phyloP scores from a whole-genome alignment of 2,888 invertebrate species.

The Tipula helvola region DNA sequence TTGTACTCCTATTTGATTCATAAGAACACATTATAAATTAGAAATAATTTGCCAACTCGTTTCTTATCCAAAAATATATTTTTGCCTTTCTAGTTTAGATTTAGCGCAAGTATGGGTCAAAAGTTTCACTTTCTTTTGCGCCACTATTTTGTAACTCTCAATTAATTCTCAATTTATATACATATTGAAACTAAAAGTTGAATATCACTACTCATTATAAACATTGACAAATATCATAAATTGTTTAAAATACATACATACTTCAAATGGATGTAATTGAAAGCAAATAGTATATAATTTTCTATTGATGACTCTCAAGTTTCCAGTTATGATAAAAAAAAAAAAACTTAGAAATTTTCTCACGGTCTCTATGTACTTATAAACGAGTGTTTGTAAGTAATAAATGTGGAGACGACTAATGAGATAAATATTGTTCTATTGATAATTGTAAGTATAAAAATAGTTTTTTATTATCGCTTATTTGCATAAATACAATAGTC shows the following conservation, averaged over 20 bases:
- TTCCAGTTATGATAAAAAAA: background rate
- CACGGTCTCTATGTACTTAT: background rate
- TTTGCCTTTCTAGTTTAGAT: no score
- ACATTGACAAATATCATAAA: background rate
- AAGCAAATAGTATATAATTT: background rate
- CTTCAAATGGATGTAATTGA: background rate
- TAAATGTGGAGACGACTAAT: background rate
- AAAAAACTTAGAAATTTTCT: background rate
- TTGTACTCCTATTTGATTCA: no score
- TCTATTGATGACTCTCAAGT: background rate
- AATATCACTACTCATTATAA: background rate
- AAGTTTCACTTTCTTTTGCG: no score
- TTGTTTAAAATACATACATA: background rate
- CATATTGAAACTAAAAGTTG: background rate
- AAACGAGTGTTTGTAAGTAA: background rate
- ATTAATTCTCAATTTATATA: no score
- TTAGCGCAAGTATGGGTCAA: no score
- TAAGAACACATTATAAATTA: no score
- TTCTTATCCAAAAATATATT: no score
- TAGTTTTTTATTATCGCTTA: background rate
- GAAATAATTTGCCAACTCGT: no score
- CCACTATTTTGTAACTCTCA: no score
- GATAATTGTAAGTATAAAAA: background rate
- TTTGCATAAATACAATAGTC: background rate
- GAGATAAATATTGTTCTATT: background rate